Percentiles rank a stretch among this genome's conserved stretches.
Conservation (phyloP, 2,888 invertebrate genomes). For the Drosophila quasianomalipes region DNA sequence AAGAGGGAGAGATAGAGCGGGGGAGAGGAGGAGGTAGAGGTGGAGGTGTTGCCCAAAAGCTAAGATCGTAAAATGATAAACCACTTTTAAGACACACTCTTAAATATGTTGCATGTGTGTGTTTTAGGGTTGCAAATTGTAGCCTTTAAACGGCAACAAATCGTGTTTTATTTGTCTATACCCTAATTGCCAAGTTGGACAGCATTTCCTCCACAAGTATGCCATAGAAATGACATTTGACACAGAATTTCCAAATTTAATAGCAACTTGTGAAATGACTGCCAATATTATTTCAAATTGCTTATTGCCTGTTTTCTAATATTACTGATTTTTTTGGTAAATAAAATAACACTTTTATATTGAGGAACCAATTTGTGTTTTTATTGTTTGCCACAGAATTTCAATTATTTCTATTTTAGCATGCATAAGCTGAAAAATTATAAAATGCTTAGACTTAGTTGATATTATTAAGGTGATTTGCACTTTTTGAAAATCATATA, state of each 20-base stretch:
- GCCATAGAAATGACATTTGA: not conserved
- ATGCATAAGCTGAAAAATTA: not conserved
- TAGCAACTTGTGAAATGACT: not conserved
- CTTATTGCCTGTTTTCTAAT: not conserved
- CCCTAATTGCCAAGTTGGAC: not conserved
- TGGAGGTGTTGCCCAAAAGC: constrained; percentile 6
- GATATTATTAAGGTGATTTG: not conserved
- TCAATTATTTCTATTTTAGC: not conserved
- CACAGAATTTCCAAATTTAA: not conserved
- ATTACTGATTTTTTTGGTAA: not conserved
- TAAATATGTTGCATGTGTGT: constrained; percentile 29
- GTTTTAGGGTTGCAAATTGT: constrained; percentile 39
- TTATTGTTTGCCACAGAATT: not conserved
- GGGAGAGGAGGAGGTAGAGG: not conserved
- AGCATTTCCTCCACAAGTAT: not conserved
- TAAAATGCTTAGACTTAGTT: not conserved
- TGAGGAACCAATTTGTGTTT: not conserved
- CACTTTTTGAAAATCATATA: not conserved
- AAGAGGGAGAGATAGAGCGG: not conserved
- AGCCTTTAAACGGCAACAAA: constrained; percentile 44
- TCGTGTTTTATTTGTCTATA: constrained; percentile 46
- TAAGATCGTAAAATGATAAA: constrained; percentile 58
- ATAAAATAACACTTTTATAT: not conserved
- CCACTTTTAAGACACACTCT: constrained; percentile 16
- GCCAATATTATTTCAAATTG: not conserved